Evolutionary conservation across 2,113 vertebrate species (phyloP), one percentile per base, ranked within the genome.

Genomic region (Tetraodon nigroviridis): DNA sequence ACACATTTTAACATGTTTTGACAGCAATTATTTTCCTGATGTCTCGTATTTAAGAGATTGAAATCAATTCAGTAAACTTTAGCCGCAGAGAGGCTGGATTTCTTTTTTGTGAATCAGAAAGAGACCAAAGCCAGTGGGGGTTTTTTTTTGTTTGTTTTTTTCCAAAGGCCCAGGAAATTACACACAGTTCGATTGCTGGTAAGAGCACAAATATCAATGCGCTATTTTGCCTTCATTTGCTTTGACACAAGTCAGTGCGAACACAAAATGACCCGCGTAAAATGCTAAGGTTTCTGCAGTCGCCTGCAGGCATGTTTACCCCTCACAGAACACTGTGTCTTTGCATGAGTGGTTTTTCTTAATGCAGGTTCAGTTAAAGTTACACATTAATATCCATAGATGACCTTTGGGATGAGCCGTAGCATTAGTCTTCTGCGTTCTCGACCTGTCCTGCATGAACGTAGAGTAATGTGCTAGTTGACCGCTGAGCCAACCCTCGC

Each of bases 391-490:
- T 90, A 88, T 89, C 80, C 85, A 83, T 71, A 54, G 72, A 74
- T 89, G 89, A 90, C 89, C 89, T 91, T 90, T 90, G 61, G 73
- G 77, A 88, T 87, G 84, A 86, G 84, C 76, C 48, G 72, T 73
- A 64, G 81, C 89, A 89, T 90, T 90, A 87, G 76, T 90, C 89
- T 89, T 90, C 77, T 64, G 60, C 71, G 67, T 77, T 82, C 3
- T 80, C 79, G 78, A 84, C 78, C 84, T 89, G 85, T 90, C 88
- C 61, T 32, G 70, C 61, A 56, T 78, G 82, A 86, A 90, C 89
- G 80, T 78, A 87, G 87, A 90, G 81, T 90, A 90, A 91, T 90
- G 89, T 88, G 85, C 74, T 71, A 78, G 77, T 85, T 91, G 90
- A 89, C 89, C 87, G 73, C 66, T 64, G 64, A 51, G 52, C 73